Evolutionary conservation across 2,888 invertebrate species (phyloP).

Genomic region (Drosophila macrothrix): DNA sequence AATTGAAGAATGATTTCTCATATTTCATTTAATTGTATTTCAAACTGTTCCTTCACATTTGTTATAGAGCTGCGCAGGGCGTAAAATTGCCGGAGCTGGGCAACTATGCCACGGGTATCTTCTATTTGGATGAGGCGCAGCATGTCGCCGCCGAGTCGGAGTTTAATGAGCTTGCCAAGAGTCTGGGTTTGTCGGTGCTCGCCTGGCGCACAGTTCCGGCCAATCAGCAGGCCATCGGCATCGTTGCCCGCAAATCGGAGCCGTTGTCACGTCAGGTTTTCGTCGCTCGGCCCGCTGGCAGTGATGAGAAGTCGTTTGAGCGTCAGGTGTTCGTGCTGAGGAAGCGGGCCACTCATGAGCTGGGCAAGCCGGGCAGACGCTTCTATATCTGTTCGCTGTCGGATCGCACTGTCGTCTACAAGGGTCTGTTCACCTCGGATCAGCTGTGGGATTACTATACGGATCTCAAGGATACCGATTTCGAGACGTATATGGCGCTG

Average conservation of each 20-base stretch:
- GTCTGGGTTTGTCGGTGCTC: constrained; percentile 92
- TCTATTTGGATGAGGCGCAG: constrained; percentile 95
- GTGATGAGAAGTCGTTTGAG: constrained; percentile 84
- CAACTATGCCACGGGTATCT: constrained; percentile 97
- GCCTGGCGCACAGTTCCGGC: constrained; percentile 98
- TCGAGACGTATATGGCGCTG: constrained; percentile 97
- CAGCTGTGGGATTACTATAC: constrained; percentile 93
- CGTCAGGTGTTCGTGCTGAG: constrained; percentile 95
- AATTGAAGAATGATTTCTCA: constrained; percentile 1
- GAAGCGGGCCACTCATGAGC: constrained; percentile 95
- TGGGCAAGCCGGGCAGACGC: constrained; percentile 93
- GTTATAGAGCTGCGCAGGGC: constrained; percentile 90
- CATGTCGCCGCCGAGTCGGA: constrained; percentile 92
- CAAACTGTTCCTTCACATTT: neutral
- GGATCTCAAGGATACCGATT: constrained; percentile 90
- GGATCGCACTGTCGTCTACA: constrained; percentile 96
- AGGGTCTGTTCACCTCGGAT: constrained; percentile 98
- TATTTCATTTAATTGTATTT: neutral
- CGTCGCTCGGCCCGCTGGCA: constrained; percentile 87
- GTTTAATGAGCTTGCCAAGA: constrained; percentile 92
- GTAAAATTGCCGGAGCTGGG: constrained; percentile 94
- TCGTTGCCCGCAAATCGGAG: constrained; percentile 96
- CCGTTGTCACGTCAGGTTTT: constrained; percentile 98
- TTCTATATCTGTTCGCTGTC: constrained; percentile 99
- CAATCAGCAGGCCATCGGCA: constrained; percentile 94